A percentile compares a stretch with the other conserved stretches of the same genome.
These are phyloP conservation scores for Peromyscus attwateri DNA, from an alignment of 2,797 vertebrate genomes.

Conservation along the genomic window DNA sequence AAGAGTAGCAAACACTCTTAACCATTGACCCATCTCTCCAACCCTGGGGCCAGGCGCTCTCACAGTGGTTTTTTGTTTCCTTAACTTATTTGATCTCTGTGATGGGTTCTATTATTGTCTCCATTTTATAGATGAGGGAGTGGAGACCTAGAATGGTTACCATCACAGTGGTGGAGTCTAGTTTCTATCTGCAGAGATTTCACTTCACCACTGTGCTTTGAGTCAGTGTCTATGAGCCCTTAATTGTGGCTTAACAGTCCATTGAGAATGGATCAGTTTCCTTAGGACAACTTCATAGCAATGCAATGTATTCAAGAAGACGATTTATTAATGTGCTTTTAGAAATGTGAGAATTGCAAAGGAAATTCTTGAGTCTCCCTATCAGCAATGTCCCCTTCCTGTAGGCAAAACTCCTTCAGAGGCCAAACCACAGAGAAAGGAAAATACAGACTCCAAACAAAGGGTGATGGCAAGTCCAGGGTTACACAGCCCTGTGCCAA, in stretches of 20 bases:
- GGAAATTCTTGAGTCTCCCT: background rate
- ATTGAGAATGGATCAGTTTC: background rate
- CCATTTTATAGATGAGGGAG: slow-evolving; percentile 1
- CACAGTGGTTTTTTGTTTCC: background rate
- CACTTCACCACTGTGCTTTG: background rate
- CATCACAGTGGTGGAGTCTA: background rate
- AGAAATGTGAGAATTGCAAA: background rate
- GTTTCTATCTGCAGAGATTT: background rate
- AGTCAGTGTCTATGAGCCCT: background rate
- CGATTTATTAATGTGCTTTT: slow-evolving; percentile 4
- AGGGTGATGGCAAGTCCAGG: background rate
- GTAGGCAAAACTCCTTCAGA: background rate
- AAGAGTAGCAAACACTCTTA: background rate
- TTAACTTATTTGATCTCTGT: background rate
- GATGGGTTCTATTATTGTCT: background rate
- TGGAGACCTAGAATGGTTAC: background rate
- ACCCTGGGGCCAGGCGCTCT: background rate
- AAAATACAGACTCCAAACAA: slow-evolving; percentile 6
- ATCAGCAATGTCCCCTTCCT: background rate
- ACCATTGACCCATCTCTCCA: background rate
- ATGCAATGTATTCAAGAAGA: background rate
- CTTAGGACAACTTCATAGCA: background rate
- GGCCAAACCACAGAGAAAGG: slow-evolving; percentile 18
- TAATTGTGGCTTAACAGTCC: background rate
- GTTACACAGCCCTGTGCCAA: background rate